phyloP scores from a whole-genome alignment of 2,797 vertebrate genomes.

The Spondyliosoma cantharus region DNA sequence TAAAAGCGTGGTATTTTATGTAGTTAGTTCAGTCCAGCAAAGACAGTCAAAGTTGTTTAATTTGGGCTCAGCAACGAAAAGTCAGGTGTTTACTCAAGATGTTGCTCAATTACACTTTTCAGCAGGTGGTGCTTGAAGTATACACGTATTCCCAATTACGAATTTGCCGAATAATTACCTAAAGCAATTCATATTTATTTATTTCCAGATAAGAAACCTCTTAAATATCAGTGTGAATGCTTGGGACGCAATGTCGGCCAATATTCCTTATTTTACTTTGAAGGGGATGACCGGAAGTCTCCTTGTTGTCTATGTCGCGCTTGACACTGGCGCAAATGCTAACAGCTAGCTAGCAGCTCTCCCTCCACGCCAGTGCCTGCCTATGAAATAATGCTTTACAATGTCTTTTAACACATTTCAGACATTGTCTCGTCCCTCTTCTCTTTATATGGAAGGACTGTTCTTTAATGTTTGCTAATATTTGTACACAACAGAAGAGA shows the following conservation, averaged over 20 bases:
- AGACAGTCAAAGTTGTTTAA: no score
- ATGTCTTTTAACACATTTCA: neutral
- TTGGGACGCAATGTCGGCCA: neutral
- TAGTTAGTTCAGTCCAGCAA: no score
- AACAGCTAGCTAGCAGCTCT: constrained; percentile 31
- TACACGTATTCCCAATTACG: no score
- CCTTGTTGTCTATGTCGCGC: fast-evolving
- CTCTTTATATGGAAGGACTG: fast-evolving
- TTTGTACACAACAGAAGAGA: neutral
- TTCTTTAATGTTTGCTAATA: neutral
- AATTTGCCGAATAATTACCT: neutral
- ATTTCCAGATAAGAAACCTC: neutral
- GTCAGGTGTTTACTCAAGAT: no score
- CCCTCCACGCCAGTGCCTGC: neutral
- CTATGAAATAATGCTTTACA: neutral
- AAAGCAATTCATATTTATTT: no score
- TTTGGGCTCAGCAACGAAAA: no score
- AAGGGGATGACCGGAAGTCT: constrained; percentile 16
- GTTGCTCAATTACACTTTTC: neutral
- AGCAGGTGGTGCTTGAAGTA: neutral
- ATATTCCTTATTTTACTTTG: constrained; percentile 31
- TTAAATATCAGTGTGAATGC: neutral
- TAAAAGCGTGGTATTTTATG: neutral
- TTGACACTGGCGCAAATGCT: constrained; percentile 47
- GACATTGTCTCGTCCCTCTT: fast-evolving